A percentile compares a stretch with the other conserved stretches of the same genome.
Conservation (phyloP, 2,797 vertebrate genomes). For the Phyllotis vaccarum region DNA sequence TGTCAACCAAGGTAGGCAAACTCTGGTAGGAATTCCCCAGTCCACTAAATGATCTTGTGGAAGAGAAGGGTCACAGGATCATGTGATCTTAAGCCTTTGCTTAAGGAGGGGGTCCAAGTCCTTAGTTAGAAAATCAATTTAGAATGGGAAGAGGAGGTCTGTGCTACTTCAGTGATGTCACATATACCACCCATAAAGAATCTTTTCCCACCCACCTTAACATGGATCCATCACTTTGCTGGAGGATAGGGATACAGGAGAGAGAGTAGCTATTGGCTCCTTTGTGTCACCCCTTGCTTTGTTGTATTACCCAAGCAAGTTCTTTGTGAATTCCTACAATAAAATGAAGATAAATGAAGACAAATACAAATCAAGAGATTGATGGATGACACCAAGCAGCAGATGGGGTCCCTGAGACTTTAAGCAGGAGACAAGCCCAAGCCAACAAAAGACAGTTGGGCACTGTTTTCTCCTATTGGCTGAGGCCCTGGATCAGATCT, state of each 20-base stretch:
- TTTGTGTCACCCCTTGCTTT: not conserved
- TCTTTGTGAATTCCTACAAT: conserved; percentile 61
- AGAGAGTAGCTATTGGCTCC: not conserved
- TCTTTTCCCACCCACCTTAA: no score
- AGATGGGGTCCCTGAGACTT: not conserved
- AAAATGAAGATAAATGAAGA: conserved; percentile 30
- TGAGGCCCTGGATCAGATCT: not conserved
- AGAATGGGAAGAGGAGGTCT: not conserved
- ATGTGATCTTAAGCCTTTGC: not conserved
- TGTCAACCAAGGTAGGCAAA: not conserved
- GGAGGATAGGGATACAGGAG: not conserved
- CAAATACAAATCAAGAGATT: conserved; percentile 46
- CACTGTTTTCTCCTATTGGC: conserved; percentile 5
- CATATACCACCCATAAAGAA: not conserved
- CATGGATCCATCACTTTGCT: not conserved
- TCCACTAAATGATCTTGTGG: not conserved
- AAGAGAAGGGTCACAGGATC: not conserved
- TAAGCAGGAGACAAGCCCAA: not conserved
- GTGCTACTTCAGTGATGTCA: not conserved
- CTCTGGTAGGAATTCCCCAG: not conserved
- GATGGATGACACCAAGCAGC: not conserved
- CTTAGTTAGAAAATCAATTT: not conserved
- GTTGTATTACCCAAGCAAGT: not conserved
- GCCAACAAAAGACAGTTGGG: not conserved
- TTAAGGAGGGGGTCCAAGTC: not conserved